Evolutionary conservation across 2,888 invertebrate species (phyloP).

Genomic region (Trachelus iudaicus): DNA sequence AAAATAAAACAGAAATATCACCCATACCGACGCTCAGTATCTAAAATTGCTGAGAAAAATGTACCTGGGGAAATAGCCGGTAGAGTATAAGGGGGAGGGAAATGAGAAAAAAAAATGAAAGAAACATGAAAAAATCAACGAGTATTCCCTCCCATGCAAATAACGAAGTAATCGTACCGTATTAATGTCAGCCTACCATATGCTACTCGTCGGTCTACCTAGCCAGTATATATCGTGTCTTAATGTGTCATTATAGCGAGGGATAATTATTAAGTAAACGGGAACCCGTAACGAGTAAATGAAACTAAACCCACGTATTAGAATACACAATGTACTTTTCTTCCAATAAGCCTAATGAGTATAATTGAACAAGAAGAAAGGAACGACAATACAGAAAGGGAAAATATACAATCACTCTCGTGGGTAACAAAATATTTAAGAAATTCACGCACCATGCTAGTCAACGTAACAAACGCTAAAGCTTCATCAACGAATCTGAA

Average conservation of each 20-base stretch:
- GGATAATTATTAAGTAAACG: slow-evolving; percentile 28
- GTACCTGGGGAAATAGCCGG: background rate
- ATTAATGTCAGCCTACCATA: background rate
- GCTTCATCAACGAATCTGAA: background rate
- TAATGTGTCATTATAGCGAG: slow-evolving; percentile 12
- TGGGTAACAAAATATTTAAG: background rate
- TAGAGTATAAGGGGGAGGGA: background rate
- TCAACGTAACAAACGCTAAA: background rate
- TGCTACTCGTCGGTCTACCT: background rate
- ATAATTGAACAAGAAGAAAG: slow-evolving; percentile 32
- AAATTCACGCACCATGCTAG: background rate
- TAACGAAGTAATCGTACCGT: background rate
- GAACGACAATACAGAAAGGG: background rate
- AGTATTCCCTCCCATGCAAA: background rate
- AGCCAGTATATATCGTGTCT: background rate
- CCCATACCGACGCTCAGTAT: background rate
- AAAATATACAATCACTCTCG: background rate
- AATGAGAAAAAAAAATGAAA: background rate
- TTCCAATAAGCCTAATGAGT: slow-evolving; percentile 56
- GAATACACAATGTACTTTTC: slow-evolving; percentile 42
- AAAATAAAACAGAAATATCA: background rate
- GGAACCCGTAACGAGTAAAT: slow-evolving; percentile 35
- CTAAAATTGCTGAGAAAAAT: background rate
- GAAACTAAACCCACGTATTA: slow-evolving; percentile 30
- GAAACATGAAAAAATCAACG: background rate